Evolutionary conservation across 2,888 invertebrate genomes (phyloP).

Genomic region (Eudiplozoon nipponicum): DNA sequence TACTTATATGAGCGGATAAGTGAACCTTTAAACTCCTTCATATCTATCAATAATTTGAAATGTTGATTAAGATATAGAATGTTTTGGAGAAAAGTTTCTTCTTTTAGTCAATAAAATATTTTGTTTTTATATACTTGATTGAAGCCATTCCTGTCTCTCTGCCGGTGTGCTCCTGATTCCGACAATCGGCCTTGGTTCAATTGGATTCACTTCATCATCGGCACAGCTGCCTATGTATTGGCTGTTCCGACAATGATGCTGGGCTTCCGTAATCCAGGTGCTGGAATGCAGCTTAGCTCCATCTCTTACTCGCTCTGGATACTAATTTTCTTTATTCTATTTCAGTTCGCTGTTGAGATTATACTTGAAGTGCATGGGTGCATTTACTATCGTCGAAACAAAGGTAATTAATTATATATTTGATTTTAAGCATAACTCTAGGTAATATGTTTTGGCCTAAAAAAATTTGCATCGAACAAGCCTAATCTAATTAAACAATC

Average conservation of each 20-base stretch:
- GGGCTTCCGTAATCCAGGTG: conserved; percentile 50
- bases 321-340: conserved; percentile 51
- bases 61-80: too few species aligned
- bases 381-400: conserved; percentile 15
- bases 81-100: not conserved
- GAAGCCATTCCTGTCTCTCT: conserved; percentile 25
- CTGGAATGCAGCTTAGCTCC: conserved; percentile 50
- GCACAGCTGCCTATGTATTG: conserved; percentile 24
- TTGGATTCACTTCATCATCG: conserved; percentile 27
- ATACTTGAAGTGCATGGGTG: conserved; percentile 31
- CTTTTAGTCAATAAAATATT: not conserved
- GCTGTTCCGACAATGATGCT: conserved; percentile 69
- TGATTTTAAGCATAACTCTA: not conserved
- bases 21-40: too few species aligned
- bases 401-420: conserved; percentile 13
- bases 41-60: too few species aligned
- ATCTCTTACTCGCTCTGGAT: conserved; percentile 36
- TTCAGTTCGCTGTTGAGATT: conserved; percentile 56
- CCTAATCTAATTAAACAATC: too few species aligned
- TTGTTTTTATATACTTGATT: conserved; percentile 14
- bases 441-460: too few species aligned
- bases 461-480: too few species aligned
- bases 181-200: conserved; percentile 24
- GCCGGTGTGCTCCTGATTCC: conserved; percentile 22
- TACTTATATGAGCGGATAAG: too few species aligned